phyloP scores from a whole-genome alignment of 2,888 invertebrate species.

The Perdita meconis region DNA sequence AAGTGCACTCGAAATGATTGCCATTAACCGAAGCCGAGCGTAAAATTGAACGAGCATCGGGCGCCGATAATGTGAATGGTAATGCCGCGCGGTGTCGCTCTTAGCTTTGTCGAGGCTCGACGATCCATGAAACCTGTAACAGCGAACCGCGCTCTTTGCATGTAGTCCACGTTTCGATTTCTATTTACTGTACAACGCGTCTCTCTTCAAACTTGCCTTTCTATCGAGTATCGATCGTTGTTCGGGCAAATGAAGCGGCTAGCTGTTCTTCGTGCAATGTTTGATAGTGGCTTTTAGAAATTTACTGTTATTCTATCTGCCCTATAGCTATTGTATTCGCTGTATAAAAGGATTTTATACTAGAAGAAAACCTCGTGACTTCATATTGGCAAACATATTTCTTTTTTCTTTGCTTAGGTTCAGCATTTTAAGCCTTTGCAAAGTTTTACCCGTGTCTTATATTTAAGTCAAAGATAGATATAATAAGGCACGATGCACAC shows the following conservation, averaged over 20 bases:
- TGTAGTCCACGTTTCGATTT: slow-evolving; percentile 34
- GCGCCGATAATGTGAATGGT: slow-evolving; percentile 48
- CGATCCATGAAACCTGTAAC: slow-evolving; percentile 29
- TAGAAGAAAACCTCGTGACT: no score
- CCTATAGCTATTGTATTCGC: no score
- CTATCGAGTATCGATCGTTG: neutral
- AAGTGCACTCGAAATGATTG: slow-evolving; percentile 57
- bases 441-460: no score
- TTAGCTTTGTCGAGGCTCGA: slow-evolving; percentile 22
- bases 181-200: slow-evolving; percentile 18
- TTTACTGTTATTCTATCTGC: no score
- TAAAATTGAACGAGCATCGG: slow-evolving; percentile 58
- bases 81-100: slow-evolving; percentile 36
- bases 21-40: slow-evolving; percentile 38
- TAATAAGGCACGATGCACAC: no score
- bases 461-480: no score
- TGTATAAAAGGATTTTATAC: no score
- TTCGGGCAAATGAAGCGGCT: neutral
- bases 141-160: neutral
- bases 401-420: no score
- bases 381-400: no score
- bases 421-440: no score
- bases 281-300: no score
- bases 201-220: slow-evolving; percentile 1
- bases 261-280: neutral